These are phyloP conservation scores for Rhagium mordax DNA, from an alignment of 2,888 invertebrate species.

Conservation along the genomic window DNA sequence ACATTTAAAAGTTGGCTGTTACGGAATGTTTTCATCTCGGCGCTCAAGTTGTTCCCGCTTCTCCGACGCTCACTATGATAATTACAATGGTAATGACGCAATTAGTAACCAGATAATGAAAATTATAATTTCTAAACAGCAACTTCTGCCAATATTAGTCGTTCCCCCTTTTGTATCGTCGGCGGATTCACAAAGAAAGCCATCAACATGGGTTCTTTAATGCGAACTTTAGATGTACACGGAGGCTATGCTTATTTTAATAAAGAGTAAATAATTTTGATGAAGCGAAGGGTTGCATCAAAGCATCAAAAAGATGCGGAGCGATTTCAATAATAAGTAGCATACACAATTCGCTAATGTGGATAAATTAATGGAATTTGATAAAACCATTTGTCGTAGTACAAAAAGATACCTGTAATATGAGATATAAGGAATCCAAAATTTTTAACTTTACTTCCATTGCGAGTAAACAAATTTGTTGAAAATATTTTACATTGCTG, in stretches of 20 bases:
- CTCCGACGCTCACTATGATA: conserved; percentile 58
- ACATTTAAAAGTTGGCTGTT: conserved; percentile 54
- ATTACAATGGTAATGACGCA: conserved; percentile 64
- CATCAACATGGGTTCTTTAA: conserved; percentile 33
- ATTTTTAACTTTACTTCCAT: too few relatives aligned
- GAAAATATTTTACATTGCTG: too few relatives aligned
- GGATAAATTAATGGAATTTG: too few relatives aligned
- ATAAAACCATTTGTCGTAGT: too few relatives aligned
- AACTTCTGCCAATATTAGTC: conserved; percentile 51
- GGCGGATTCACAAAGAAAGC: conserved; percentile 45
- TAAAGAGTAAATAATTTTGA: neutral
- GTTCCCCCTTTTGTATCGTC: conserved; percentile 45
- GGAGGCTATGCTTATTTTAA: neutral
- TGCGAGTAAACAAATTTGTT: too few relatives aligned
- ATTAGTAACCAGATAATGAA: conserved; percentile 65
- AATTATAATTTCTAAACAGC: conserved; percentile 63
- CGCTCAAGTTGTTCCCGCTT: conserved; percentile 29
- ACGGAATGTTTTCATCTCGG: conserved; percentile 34
- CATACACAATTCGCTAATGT: too few relatives aligned
- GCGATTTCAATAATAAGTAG: too few relatives aligned
- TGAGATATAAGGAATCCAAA: too few relatives aligned
- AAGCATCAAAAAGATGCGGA: neutral
- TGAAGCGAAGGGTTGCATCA: neutral
- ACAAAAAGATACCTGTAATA: too few relatives aligned
- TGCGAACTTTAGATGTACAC: neutral